These are phyloP conservation scores for Pleuronectes platessa DNA, from an alignment of 2,113 vertebrate genomes.

Conservation along the genomic window DNA sequence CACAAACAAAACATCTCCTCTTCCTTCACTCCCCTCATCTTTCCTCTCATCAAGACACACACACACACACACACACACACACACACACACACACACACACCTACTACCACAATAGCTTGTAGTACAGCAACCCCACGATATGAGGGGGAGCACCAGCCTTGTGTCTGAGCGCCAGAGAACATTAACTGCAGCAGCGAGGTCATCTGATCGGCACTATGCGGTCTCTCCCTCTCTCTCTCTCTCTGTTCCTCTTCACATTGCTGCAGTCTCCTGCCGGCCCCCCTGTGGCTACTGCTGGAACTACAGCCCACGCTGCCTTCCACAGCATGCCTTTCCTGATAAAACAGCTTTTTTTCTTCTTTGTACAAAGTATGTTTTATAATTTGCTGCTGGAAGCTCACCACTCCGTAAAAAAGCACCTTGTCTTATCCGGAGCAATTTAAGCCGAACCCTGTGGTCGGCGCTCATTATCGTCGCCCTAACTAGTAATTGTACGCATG, in stretches of 20 bases:
- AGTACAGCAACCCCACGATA: slow-evolving; percentile 68
- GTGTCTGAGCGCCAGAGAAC: slow-evolving; percentile 77
- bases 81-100: slow-evolving; percentile 1
- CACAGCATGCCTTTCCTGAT: slow-evolving; percentile 18
- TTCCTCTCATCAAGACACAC: slow-evolving; percentile 1
- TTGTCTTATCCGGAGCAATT: slow-evolving; percentile 45
- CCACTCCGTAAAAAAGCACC: slow-evolving; percentile 43
- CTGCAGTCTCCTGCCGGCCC: slow-evolving; percentile 70
- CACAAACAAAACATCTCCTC: slow-evolving; percentile 11
- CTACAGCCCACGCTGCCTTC: slow-evolving; percentile 23
- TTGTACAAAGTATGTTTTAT: background rate
- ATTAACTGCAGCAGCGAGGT: slow-evolving; percentile 84
- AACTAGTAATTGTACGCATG: slow-evolving; percentile 43
- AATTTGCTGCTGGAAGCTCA: slow-evolving; percentile 30
- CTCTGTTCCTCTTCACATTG: slow-evolving; percentile 49
- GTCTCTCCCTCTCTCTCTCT: slow-evolving; percentile 55
- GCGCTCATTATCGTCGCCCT: slow-evolving; percentile 30
- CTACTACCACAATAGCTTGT: slow-evolving; percentile 64
- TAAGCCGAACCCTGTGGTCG: slow-evolving; percentile 27
- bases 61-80: slow-evolving; percentile 20
- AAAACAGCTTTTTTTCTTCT: slow-evolving; percentile 6
- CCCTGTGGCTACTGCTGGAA: slow-evolving; percentile 62
- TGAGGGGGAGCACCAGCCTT: slow-evolving; percentile 66
- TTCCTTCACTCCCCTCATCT: slow-evolving; percentile 7
- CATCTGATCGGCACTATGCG: slow-evolving; percentile 80